Evolutionary conservation across 1,140 invertebrate genomes (phyloP).

Genomic region (Colletes gigas): DNA sequence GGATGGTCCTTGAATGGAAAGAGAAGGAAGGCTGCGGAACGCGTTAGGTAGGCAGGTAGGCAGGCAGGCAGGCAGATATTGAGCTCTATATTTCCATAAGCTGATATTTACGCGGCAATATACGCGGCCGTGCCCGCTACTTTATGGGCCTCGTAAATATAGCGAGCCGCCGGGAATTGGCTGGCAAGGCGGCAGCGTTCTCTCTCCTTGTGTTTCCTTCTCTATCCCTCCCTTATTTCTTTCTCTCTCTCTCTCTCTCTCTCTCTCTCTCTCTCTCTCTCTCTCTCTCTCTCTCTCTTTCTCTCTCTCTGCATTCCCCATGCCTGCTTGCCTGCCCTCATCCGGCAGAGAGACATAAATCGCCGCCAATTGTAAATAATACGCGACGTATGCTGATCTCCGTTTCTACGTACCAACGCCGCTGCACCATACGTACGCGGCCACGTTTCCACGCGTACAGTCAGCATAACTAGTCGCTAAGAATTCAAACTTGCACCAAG

Average conservation of each 20-base stretch:
- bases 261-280: conserved; percentile 27
- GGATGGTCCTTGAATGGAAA: conserved; percentile 60
- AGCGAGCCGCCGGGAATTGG: conserved; percentile 79
- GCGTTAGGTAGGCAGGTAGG: conserved; percentile 61
- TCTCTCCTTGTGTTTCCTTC: conserved; percentile 43
- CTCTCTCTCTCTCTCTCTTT: conserved; percentile 5
- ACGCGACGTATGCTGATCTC: conserved; percentile 75
- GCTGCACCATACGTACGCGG: conserved; percentile 5
- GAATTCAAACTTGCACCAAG: conserved; percentile 22
- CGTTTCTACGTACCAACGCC: conserved; percentile 52
- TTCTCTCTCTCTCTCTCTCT: conserved; percentile 30
- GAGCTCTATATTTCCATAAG: conserved; percentile 83
- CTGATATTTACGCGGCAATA: conserved; percentile 82
- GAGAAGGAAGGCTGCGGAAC: conserved; percentile 69
- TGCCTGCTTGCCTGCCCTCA: conserved; percentile 64
- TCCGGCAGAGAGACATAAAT: conserved; percentile 74
- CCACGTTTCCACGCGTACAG: not conserved
- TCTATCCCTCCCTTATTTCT: not conserved
- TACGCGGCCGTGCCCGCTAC: conserved; percentile 79
- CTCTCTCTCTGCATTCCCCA: conserved; percentile 23
- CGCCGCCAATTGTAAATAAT: conserved; percentile 78
- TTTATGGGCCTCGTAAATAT: conserved; percentile 82
- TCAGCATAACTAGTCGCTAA: conserved; percentile 3
- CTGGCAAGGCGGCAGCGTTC: conserved; percentile 77
- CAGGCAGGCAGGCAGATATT: conserved; percentile 79